Evolutionary conservation across 2,113 vertebrate genomes (phyloP).

Genomic region (Phylloscopus whistleri): DNA sequence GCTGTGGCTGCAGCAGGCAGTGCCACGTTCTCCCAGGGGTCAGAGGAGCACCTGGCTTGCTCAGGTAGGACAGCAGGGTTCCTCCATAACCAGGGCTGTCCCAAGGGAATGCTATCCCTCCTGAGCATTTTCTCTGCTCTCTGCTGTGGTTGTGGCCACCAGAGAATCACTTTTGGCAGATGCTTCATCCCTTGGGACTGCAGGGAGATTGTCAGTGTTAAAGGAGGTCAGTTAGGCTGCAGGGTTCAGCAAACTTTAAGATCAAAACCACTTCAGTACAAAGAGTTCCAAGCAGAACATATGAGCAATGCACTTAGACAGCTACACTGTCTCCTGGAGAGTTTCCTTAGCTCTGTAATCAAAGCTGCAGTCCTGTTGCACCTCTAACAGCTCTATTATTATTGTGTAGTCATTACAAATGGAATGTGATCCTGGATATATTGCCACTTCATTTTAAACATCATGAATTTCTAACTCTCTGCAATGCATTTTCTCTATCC

Average conservation of each 20-base stretch:
- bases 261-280: background rate
- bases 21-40: accelerated
- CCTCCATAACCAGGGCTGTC: background rate
- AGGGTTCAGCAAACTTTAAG: background rate
- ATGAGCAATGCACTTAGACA: background rate
- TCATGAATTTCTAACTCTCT: background rate
- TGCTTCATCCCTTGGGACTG: background rate
- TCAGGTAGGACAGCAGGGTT: background rate
- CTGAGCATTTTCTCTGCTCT: background rate
- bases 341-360: background rate
- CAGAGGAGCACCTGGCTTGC: no score
- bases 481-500: background rate
- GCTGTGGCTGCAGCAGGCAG: background rate
- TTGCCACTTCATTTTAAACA: background rate
- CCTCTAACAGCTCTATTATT: background rate
- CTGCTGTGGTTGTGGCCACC: background rate
- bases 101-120: background rate
- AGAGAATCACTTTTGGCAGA: background rate
- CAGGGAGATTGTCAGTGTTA: background rate
- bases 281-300: background rate
- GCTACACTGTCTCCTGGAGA: background rate
- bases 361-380: background rate
- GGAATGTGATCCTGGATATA: background rate
- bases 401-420: background rate
- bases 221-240: background rate